A percentile compares a stretch with the other conserved stretches of the same genome.
phyloP scores from a whole-genome alignment of 30 jellyfish, hydroid and myxozoan genomes.

The Turritopsis dohrnii region DNA sequence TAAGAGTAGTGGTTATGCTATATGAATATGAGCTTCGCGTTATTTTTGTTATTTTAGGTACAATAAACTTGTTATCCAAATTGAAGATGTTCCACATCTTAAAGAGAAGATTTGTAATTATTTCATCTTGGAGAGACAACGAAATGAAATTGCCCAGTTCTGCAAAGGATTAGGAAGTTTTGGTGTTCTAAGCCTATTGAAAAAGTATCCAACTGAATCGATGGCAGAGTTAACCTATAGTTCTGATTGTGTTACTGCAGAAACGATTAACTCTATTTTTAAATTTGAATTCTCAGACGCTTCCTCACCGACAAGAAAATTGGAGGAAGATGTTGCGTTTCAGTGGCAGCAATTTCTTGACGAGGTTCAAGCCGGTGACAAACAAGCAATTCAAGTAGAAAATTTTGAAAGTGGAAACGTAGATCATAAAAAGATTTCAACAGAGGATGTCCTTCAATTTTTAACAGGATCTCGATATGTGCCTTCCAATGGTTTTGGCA shows the following conservation, averaged over 20 bases:
- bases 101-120: too few species aligned
- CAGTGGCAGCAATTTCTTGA: constrained; percentile 41
- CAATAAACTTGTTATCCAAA: too few species aligned
- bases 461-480: constrained; percentile 28
- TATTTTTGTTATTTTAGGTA: too few species aligned
- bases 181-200: constrained; percentile 2
- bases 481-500: constrained; percentile 18
- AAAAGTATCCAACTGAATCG: not conserved
- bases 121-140: too few species aligned
- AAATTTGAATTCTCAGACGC: not conserved
- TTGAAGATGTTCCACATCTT: too few species aligned
- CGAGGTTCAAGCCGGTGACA: constrained; percentile 24
- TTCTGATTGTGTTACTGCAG: not conserved
- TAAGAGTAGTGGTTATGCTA: too few species aligned
- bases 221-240: not conserved
- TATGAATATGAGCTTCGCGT: too few species aligned
- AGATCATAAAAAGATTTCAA: not conserved
- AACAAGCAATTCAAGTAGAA: not conserved
- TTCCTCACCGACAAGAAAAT: too few species aligned
- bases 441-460: constrained; percentile 33
- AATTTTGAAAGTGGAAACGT: not conserved
- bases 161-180: too few species aligned
- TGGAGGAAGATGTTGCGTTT: constrained; percentile 30
- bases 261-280: not conserved
- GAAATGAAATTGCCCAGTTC: too few species aligned